Conservation (phyloP, 2,797 vertebrate species). For the Borostomias antarcticus region DNA sequence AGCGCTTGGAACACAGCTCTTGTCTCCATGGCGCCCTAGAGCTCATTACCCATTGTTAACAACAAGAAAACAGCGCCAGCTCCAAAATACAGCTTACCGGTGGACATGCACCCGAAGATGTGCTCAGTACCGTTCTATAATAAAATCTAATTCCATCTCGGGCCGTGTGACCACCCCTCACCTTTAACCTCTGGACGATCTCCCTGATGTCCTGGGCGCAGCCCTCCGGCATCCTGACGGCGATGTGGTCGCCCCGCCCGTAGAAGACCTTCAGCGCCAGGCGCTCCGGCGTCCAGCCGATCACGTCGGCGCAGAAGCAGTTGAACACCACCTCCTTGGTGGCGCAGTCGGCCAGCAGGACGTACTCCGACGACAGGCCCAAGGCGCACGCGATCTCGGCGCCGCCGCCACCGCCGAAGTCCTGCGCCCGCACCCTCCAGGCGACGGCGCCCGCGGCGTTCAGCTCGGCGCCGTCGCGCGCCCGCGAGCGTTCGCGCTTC, state of each 20-base stretch:
- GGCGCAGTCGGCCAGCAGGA: constrained; percentile 81
- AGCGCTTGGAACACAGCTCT: too few species aligned
- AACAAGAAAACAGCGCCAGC: too few species aligned
- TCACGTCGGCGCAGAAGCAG: constrained; percentile 90
- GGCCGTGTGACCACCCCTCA: constrained; percentile 53
- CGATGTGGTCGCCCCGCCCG: constrained; percentile 88
- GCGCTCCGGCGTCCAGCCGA: constrained; percentile 88
- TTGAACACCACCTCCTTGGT: constrained; percentile 94
- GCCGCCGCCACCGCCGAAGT: constrained; percentile 81
- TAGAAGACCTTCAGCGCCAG: constrained; percentile 87
- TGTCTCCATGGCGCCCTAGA: too few species aligned
- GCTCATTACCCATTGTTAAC: too few species aligned
- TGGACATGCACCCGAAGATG: too few species aligned
- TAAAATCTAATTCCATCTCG: background rate
- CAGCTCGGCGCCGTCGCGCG: constrained; percentile 80
- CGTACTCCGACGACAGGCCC: constrained; percentile 85
- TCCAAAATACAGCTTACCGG: too few species aligned
- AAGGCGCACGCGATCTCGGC: constrained; percentile 79
- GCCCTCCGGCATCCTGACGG: constrained; percentile 76
- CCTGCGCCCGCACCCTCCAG: constrained; percentile 85
- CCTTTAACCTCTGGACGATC: constrained; percentile 91
- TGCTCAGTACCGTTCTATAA: too few species aligned
- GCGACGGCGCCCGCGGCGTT: constrained; percentile 80
- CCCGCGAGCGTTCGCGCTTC: constrained; percentile 84
- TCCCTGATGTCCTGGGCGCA: constrained; percentile 85